Evolutionary conservation across 2,797 vertebrate genomes (phyloP).

Genomic region (Siniperca undulata): DNA sequence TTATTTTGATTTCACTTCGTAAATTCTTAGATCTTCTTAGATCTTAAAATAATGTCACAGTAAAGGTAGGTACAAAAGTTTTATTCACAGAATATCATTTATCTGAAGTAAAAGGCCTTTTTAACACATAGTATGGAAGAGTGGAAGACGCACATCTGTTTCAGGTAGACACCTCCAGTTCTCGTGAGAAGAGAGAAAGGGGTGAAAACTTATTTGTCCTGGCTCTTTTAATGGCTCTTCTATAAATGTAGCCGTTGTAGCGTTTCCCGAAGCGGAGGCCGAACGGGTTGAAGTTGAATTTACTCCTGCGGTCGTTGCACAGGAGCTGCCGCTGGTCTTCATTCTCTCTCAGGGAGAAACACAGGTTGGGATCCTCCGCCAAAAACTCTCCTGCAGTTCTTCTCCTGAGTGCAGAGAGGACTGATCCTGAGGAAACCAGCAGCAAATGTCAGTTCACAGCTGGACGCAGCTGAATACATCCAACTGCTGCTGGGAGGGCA

Average conservation of each 20-base stretch:
- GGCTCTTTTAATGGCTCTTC: slow-evolving; percentile 44
- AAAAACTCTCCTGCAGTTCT: slow-evolving; percentile 43
- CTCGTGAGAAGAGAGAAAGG: slow-evolving; percentile 64
- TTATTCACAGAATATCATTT: slow-evolving; percentile 47
- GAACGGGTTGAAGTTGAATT: slow-evolving; percentile 90
- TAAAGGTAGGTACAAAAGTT: slow-evolving; percentile 58
- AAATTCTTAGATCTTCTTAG: not conserved
- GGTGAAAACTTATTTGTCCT: slow-evolving; percentile 55
- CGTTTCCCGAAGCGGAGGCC: slow-evolving; percentile 89
- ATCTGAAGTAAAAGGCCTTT: slow-evolving; percentile 9
- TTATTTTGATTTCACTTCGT: not conserved
- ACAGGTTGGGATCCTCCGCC: slow-evolving; percentile 76
- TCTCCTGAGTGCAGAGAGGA: slow-evolving; percentile 44
- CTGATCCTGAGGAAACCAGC: slow-evolving; percentile 40
- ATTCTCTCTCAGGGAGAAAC: slow-evolving; percentile 81
- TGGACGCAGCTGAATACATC: not conserved
- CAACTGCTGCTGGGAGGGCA: not conserved
- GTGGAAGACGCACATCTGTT: not conserved
- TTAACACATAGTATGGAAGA: slow-evolving; percentile 4
- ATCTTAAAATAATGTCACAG: slow-evolving; percentile 15
- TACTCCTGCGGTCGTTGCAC: slow-evolving; percentile 84
- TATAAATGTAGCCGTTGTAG: slow-evolving; percentile 39
- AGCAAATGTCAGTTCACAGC: slow-evolving; percentile 4
- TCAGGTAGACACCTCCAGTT: slow-evolving; percentile 71
- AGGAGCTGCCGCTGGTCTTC: slow-evolving; percentile 79